Evolutionary conservation across 2,888 invertebrate genomes (phyloP).

Genomic region (Parnassius mnemosyne): DNA sequence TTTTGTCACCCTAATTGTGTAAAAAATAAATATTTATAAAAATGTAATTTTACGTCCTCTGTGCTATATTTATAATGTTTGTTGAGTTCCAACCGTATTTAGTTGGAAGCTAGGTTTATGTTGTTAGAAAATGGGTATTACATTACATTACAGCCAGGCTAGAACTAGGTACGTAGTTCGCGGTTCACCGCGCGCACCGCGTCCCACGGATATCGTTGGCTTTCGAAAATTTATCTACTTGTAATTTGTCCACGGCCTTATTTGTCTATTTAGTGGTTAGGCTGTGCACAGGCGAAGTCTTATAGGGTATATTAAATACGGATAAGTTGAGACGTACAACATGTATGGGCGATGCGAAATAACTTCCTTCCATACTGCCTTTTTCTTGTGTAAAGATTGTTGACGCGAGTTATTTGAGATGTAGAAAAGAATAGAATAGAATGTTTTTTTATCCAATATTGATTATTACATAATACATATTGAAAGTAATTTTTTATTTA

Average conservation of each 20-base stretch:
- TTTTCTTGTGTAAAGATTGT: too few species aligned
- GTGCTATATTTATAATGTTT: neutral
- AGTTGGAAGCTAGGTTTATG: conserved; percentile 21
- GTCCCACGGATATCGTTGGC: conserved; percentile 44
- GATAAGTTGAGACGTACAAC: too few species aligned
- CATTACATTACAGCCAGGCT: conserved; percentile 26
- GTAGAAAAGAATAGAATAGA: too few species aligned
- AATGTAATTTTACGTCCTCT: too few species aligned
- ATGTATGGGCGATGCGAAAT: neutral
- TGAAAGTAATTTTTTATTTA: too few species aligned
- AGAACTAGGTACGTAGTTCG: conserved; percentile 31
- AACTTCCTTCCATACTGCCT: neutral
- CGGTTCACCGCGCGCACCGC: conserved; percentile 37
- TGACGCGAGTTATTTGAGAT: too few species aligned
- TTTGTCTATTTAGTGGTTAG: conserved; percentile 1
- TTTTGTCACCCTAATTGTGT: too few species aligned
- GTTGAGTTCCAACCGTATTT: neutral
- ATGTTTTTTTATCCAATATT: too few species aligned
- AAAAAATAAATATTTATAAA: too few species aligned
- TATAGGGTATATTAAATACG: neutral
- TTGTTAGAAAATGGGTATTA: conserved; percentile 24
- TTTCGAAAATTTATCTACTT: conserved; percentile 30
- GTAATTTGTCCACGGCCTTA: conserved; percentile 10
- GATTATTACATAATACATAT: too few species aligned
- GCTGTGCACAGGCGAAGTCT: neutral